These are phyloP conservation scores for Hypomesus transpacificus DNA, from an alignment of 2,113 vertebrate species.

Conservation along the genomic window DNA sequence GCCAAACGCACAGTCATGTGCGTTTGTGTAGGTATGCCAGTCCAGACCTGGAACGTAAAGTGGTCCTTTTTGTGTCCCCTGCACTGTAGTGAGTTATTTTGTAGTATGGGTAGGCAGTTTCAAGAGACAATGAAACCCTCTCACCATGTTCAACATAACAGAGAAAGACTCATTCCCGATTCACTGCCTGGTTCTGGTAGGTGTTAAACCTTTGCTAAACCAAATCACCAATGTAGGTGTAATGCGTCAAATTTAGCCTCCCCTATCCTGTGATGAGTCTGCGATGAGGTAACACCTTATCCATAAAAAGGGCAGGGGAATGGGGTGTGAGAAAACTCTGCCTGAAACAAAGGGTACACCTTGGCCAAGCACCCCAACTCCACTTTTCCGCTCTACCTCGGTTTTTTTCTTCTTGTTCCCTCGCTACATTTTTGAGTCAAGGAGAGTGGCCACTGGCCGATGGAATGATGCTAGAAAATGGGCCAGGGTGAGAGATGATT, in stretches of 20 bases:
- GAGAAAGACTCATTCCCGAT: background rate
- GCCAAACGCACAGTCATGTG: too few species aligned
- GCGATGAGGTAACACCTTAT: too few species aligned
- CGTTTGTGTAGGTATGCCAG: too few species aligned
- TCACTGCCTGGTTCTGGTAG: background rate
- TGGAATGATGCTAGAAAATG: background rate
- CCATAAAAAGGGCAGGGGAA: too few species aligned
- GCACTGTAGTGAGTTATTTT: too few species aligned
- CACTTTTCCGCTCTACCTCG: background rate
- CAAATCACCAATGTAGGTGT: background rate
- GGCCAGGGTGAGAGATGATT: background rate
- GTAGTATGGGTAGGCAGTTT: too few species aligned
- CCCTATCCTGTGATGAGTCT: too few species aligned
- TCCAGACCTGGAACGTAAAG: too few species aligned
- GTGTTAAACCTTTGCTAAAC: background rate
- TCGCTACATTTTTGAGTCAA: background rate
- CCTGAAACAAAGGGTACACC: background rate
- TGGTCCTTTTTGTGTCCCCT: too few species aligned
- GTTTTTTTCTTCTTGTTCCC: background rate
- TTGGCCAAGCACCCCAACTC: background rate
- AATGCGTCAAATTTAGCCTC: too few species aligned
- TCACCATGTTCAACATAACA: too few species aligned
- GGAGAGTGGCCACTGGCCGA: background rate
- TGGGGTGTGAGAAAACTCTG: background rate
- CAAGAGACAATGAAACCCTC: too few species aligned